phyloP scores from a whole-genome alignment of 2,888 invertebrate genomes.

The Lasioglossum zephyrum region DNA sequence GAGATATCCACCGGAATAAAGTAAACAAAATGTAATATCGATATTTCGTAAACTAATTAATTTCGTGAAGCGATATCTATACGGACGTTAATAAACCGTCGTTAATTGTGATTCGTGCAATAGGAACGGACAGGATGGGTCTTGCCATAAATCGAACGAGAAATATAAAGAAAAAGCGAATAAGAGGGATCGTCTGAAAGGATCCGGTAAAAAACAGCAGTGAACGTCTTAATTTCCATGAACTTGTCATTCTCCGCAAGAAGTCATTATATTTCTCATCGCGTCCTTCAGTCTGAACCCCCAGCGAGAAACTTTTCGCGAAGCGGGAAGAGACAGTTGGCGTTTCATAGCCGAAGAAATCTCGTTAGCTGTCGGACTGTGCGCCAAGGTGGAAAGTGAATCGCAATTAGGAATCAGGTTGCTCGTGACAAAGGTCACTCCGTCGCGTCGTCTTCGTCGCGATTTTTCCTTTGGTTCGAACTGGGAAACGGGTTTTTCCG shows the following conservation, averaged over 20 bases:
- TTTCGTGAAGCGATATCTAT: neutral
- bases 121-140: neutral
- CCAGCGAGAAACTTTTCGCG: neutral
- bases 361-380: slow-evolving; percentile 30
- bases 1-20: neutral
- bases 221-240: slow-evolving; percentile 2
- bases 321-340: neutral
- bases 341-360: slow-evolving; percentile 33
- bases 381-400: slow-evolving; percentile 21
- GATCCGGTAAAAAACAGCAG: neutral
- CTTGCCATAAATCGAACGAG: neutral
- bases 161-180: neutral
- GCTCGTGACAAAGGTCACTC: slow-evolving; percentile 37
- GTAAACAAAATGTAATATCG: neutral
- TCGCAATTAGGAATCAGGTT: slow-evolving; percentile 38
- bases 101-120: neutral
- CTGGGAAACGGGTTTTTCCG: slow-evolving; percentile 2
- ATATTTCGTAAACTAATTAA: neutral
- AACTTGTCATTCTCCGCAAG: slow-evolving; percentile 12
- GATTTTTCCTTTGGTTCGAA: slow-evolving; percentile 33
- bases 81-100: neutral
- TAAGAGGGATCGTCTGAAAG: neutral
- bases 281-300: neutral
- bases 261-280: slow-evolving; percentile 10
- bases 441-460: slow-evolving; percentile 9